Percentiles rank a stretch among this genome's conserved stretches.
These are phyloP conservation scores for Siphamia tubifer DNA, from an alignment of 2,113 vertebrate genomes.

Conservation along the genomic window DNA sequence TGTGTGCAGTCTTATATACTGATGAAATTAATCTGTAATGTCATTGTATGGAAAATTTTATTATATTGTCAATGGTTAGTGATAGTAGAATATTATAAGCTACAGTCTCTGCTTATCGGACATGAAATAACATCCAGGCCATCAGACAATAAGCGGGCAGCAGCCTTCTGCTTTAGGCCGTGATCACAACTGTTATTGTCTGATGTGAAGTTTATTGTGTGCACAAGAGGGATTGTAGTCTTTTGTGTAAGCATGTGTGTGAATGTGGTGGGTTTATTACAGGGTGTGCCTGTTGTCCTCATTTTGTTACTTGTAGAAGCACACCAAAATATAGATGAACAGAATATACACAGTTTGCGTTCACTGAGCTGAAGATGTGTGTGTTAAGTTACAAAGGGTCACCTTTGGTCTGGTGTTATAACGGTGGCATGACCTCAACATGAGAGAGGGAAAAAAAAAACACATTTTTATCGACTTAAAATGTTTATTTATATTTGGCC, in stretches of 20 bases:
- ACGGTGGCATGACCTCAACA: background rate
- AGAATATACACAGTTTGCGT: background rate
- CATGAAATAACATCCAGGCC: slow-evolving; percentile 13
- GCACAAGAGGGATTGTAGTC: background rate
- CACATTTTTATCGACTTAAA: background rate
- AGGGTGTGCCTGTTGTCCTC: background rate
- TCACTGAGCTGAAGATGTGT: too few relatives aligned
- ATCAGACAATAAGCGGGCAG: background rate
- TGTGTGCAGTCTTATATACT: too few relatives aligned
- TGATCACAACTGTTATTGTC: background rate
- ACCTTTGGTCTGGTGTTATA: background rate
- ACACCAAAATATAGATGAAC: background rate
- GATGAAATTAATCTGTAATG: background rate
- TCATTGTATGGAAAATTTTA: background rate
- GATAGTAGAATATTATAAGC: background rate
- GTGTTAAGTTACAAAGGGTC: too few relatives aligned
- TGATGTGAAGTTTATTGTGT: background rate
- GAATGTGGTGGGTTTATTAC: background rate
- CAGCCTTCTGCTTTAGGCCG: background rate
- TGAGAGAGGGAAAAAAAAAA: background rate
- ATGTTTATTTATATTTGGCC: background rate
- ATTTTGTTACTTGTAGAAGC: background rate
- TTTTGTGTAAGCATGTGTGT: background rate
- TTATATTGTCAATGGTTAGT: background rate
- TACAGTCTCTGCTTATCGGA: background rate